These are phyloP conservation scores for Drosophila fungiperda DNA, from an alignment of 2,888 invertebrate species.

Conservation along the genomic window DNA sequence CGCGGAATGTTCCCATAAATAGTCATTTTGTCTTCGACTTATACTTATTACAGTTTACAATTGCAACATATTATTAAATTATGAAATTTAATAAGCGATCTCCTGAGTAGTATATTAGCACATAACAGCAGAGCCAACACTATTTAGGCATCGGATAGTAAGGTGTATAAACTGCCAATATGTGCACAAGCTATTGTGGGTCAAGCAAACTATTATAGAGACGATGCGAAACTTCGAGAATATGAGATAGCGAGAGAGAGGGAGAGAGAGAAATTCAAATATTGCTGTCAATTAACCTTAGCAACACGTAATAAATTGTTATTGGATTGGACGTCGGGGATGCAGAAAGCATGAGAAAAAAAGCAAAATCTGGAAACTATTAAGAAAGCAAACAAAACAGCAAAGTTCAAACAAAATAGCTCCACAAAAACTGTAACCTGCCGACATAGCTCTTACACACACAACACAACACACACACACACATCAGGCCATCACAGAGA, in stretches of 20 bases:
- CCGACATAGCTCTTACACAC: slow-evolving; percentile 5
- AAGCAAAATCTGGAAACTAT: slow-evolving; percentile 51
- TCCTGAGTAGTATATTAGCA: slow-evolving; percentile 15
- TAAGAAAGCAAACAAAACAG: slow-evolving; percentile 58
- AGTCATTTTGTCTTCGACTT: too few relatives aligned
- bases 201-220: too few relatives aligned
- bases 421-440: slow-evolving; percentile 37
- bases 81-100: slow-evolving; percentile 34
- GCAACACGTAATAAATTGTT: slow-evolving; percentile 64
- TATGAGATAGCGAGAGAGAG: too few relatives aligned
- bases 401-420: slow-evolving; percentile 40
- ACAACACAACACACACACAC: neutral
- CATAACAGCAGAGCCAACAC: too few relatives aligned
- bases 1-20: too few relatives aligned
- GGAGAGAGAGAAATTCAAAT: neutral
- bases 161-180: neutral
- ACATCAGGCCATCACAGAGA: neutral
- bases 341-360: too few relatives aligned
- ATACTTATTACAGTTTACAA: too few relatives aligned
- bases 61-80: too few relatives aligned
- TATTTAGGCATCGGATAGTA: slow-evolving; percentile 6
- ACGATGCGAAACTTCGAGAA: neutral
- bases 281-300: slow-evolving; percentile 56
- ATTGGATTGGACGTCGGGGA: too few relatives aligned
- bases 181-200: slow-evolving; percentile 16